phyloP scores from a whole-genome alignment of 2,797 vertebrate species.

The Gambelia wislizenii region DNA sequence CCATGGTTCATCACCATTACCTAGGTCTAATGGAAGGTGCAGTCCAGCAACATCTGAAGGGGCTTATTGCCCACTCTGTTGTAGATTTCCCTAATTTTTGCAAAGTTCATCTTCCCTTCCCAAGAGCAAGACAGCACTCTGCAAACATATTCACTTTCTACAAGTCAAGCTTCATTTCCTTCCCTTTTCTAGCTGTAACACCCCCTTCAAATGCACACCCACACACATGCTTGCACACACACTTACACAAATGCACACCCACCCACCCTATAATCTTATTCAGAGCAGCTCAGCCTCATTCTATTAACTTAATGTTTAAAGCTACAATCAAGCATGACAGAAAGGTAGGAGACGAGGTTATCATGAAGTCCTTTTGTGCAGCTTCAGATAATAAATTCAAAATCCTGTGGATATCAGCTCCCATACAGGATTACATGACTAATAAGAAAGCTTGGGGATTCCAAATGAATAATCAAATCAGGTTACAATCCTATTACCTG shows the following conservation, averaged over 20 bases:
- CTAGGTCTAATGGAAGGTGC: too few species aligned
- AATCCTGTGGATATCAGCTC: slow-evolving; percentile 55
- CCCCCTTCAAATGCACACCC: not conserved
- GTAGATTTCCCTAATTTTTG: slow-evolving; percentile 25
- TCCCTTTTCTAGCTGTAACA: slow-evolving; percentile 2
- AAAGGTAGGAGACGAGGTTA: slow-evolving; percentile 60
- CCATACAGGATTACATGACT: slow-evolving; percentile 53
- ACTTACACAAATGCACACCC: not conserved
- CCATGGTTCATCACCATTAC: not conserved
- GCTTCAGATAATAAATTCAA: slow-evolving; percentile 62
- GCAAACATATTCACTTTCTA: not conserved
- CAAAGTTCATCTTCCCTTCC: not conserved
- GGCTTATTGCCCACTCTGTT: not conserved
- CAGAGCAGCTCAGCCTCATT: slow-evolving; percentile 54
- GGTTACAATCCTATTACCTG: not conserved
- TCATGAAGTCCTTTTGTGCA: slow-evolving; percentile 59
- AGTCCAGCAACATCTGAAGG: not conserved
- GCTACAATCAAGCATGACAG: slow-evolving; percentile 46
- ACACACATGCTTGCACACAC: too few species aligned
- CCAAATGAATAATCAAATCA: slow-evolving; percentile 53
- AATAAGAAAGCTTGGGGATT: slow-evolving; percentile 50
- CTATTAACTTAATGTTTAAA: slow-evolving; percentile 57
- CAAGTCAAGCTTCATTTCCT: slow-evolving; percentile 28
- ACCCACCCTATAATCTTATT: not conserved
- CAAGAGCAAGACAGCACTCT: slow-evolving; percentile 21